A percentile compares a stretch with the other conserved stretches of the same genome.
These are phyloP conservation scores for Phenganax subtilis DNA, from an alignment of 92 coral and sea anemone species.

Conservation along the genomic window DNA sequence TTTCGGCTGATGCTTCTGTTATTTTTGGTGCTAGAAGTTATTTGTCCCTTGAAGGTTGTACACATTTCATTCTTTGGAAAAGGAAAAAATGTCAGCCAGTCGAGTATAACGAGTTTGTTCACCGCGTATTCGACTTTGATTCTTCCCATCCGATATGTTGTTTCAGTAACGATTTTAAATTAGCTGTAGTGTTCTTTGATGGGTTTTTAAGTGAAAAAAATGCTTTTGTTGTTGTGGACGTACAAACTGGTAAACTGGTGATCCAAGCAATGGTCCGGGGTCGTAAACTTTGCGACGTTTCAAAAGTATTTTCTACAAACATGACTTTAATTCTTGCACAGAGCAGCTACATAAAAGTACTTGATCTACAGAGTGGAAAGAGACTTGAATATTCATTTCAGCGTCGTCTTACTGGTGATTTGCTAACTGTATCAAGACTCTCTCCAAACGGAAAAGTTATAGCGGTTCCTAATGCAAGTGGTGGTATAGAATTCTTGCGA, in stretches of 20 bases:
- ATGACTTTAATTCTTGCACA: neutral
- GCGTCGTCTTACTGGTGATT: neutral
- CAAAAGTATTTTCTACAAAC: neutral
- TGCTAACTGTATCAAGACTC: neutral
- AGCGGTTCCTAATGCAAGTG: neutral
- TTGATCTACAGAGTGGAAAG: neutral
- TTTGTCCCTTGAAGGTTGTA: too few species aligned
- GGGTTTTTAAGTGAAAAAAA: too few species aligned
- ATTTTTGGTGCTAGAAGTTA: neutral
- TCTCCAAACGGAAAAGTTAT: neutral
- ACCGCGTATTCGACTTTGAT: too few species aligned
- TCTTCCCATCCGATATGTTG: too few species aligned
- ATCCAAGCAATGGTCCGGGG: too few species aligned
- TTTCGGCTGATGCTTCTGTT: neutral
- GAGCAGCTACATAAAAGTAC: neutral
- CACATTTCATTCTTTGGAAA: neutral
- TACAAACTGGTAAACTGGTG: too few species aligned
- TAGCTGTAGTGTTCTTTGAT: too few species aligned
- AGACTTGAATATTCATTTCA: neutral
- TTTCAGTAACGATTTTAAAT: too few species aligned
- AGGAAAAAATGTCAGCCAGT: too few species aligned
- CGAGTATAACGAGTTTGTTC: too few species aligned
- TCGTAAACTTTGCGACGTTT: too few species aligned
- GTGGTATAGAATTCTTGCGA: slow-evolving; percentile 3
- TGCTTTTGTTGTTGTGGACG: too few species aligned